Percentiles rank a stretch among this genome's conserved stretches.
These are phyloP conservation scores for Empis stercorea DNA, from an alignment of 2,888 invertebrate species.

Conservation along the genomic window DNA sequence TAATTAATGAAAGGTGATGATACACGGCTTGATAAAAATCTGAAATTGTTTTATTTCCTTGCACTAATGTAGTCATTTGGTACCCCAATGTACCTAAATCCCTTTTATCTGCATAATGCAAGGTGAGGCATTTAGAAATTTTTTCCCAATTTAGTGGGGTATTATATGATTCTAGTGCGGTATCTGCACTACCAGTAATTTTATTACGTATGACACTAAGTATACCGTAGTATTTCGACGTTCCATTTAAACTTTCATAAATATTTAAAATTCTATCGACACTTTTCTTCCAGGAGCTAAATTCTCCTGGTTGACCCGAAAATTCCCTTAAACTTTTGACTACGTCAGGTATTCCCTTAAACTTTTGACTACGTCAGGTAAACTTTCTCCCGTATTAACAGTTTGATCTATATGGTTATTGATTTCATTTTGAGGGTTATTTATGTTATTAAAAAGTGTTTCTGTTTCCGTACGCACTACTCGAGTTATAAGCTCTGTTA, in stretches of 20 bases:
- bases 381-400: too few relatives aligned
- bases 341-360: background rate
- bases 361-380: too few relatives aligned
- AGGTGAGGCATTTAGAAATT: constrained; percentile 8
- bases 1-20: constrained; percentile 5
- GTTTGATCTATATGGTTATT: too few relatives aligned
- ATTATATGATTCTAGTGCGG: constrained; percentile 3
- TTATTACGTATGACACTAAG: constrained; percentile 6
- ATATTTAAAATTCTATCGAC: constrained; percentile 1
- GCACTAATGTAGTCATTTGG: constrained; percentile 10
- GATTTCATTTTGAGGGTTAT: too few relatives aligned
- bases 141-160: constrained; percentile 9
- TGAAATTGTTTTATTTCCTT: constrained; percentile 5
- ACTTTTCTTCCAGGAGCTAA: constrained; percentile 2
- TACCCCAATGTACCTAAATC: constrained; percentile 14
- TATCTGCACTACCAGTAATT: constrained; percentile 4
- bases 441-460: too few relatives aligned
- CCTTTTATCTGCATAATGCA: constrained; percentile 13
- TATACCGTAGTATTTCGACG: constrained; percentile 5
- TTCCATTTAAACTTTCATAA: constrained; percentile 2
- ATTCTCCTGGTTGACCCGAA: background rate
- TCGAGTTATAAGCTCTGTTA: too few relatives aligned
- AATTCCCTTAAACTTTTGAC: background rate
- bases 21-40: constrained; percentile 4
- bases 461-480: too few relatives aligned